Base-by-base conservation (phyloP, 2,113 vertebrate species). In the Danio rerio region DNA sequence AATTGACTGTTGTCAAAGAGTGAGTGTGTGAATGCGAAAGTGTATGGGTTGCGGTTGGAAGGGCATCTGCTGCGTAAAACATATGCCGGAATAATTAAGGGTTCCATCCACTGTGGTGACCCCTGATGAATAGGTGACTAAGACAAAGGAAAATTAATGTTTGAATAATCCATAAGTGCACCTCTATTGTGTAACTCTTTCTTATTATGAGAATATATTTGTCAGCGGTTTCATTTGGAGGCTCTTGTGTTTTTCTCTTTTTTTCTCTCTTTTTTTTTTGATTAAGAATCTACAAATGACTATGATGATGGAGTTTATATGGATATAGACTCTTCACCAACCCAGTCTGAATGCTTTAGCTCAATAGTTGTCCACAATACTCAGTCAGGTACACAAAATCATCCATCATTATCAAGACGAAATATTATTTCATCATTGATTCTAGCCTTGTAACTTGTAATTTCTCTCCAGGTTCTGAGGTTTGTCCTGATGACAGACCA, bases 401-500 rank as follows among this genome's bases (percentile, higher is more conserved):
- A 42, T 45, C 9, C 65, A 18, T 47, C 9, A 68, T 68, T 47
- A 56, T 69, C 16, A 21, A 11, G 43, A 7, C 12, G 11, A 12
- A 11, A 6, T 9, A 56, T 9, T 69, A 40, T 43, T n/a, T 69
- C 20, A 56, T 47, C 3, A 4, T 20, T 68, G n/a, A 15, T 20
- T 68, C 62, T 40, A n/a, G 47, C 11, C 16, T 63, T 70, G 42
- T 9, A 47, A 16, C 45, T 15, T 50, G 5, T 58, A 21, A 18
- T 52, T 65, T 9, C 6, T 18, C 63, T 40, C 58, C 71, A 85
- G 83, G 45, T 63, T 43, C 9, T 82, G 53, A 71, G 7, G 42
- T n/a, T 59, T 13, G 9, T 63, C 18, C 68, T 20, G 71, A 13
- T 65, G 16, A 9, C 42, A 47, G 7, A 49, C 5, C 40, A 18